phyloP scores from a whole-genome alignment of 2,113 vertebrate species.

The Cyanistes caeruleus region DNA sequence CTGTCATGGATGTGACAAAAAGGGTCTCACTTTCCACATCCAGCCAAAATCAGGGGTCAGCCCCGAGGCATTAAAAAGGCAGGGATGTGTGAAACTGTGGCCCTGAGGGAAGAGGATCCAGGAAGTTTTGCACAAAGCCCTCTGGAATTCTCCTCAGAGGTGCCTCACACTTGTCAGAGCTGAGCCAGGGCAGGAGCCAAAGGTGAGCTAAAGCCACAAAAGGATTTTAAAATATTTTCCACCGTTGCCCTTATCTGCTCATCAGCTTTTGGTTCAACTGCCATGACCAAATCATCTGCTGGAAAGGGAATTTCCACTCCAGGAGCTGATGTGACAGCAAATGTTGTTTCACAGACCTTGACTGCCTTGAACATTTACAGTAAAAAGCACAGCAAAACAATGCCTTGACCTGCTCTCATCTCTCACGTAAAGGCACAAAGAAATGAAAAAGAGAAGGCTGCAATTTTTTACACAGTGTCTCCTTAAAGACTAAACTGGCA shows the following conservation, averaged over 20 bases:
- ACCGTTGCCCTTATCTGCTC: background rate
- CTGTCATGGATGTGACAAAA: background rate
- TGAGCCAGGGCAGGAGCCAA: background rate
- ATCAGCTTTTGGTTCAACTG: background rate
- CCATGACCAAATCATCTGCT: background rate
- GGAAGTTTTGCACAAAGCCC: accelerated
- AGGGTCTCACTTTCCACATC: accelerated
- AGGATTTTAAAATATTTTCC: background rate
- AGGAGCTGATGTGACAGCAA: background rate
- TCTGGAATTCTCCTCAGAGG: background rate
- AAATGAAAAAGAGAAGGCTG: background rate
- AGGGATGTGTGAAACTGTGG: accelerated
- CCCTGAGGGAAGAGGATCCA: background rate
- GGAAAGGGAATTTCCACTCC: background rate
- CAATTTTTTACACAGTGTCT: background rate
- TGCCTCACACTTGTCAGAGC: background rate
- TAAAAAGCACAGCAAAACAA: background rate
- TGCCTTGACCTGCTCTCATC: background rate
- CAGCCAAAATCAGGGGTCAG: background rate
- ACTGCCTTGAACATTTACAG: background rate
- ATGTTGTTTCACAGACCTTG: background rate
- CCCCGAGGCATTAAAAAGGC: background rate
- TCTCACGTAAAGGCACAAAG: background rate
- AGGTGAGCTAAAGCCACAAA: background rate
- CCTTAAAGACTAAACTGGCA: background rate